These are phyloP conservation scores for Cecropterus lyciades DNA, from an alignment of 1,140 invertebrate genomes.

Conservation along the genomic window DNA sequence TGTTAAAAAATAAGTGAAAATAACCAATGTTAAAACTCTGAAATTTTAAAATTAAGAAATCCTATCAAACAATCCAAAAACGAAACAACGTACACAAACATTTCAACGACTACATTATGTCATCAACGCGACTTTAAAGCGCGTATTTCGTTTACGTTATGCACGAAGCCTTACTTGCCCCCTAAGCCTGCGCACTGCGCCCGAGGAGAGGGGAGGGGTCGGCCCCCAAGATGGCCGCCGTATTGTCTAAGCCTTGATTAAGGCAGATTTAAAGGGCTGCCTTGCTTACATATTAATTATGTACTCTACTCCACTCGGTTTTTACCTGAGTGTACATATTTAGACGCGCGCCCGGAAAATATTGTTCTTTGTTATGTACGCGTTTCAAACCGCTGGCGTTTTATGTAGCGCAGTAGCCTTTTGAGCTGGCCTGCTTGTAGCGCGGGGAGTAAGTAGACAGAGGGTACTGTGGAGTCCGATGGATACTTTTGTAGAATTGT, in stretches of 20 bases:
- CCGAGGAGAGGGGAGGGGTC: conserved; percentile 40
- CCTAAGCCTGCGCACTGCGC: conserved; percentile 45
- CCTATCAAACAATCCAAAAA: neutral
- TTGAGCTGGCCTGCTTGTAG: neutral
- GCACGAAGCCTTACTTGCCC: conserved; percentile 52
- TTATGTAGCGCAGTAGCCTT: conserved; percentile 24
- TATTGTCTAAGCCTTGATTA: conserved; percentile 76
- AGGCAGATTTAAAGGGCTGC: conserved; percentile 63
- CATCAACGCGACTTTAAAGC: conserved; percentile 17
- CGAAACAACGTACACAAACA: neutral
- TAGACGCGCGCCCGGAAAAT: conserved; percentile 30
- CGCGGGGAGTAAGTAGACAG: too few species aligned
- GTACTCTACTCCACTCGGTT: conserved; percentile 60
- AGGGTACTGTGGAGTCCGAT: neutral
- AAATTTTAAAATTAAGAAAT: neutral
- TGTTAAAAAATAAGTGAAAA: too few species aligned
- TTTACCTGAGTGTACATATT: conserved; percentile 50
- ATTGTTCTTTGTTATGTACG: conserved; percentile 36
- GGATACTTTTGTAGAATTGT: too few species aligned
- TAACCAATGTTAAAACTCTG: too few species aligned
- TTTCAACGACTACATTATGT: conserved; percentile 10
- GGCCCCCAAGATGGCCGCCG: conserved; percentile 72
- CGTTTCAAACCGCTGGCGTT: neutral
- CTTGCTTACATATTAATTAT: conserved; percentile 78
- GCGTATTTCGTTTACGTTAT: conserved; percentile 11